These are phyloP conservation scores for Salvator merianae DNA, from an alignment of 2,113 vertebrate genomes.

Conservation along the genomic window DNA sequence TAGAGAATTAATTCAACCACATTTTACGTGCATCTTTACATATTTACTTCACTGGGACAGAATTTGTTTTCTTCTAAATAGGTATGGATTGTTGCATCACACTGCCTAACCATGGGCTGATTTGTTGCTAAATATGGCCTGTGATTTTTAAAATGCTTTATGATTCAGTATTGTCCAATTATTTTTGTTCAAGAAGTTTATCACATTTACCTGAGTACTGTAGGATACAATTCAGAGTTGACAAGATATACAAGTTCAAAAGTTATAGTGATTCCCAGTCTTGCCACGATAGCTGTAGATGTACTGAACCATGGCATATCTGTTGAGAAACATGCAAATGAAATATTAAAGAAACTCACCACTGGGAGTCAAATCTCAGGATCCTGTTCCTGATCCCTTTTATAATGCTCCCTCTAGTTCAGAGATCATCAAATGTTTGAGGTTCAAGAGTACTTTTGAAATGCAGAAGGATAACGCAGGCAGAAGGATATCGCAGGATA, in stretches of 20 bases:
- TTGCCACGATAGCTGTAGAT: constrained; percentile 82
- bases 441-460: too few relatives aligned
- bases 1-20: not conserved
- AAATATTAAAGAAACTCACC: not conserved
- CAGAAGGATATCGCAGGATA: too few relatives aligned
- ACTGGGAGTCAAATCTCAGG: not conserved
- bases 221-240: constrained; percentile 92
- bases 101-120: not conserved
- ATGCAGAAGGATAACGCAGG: too few relatives aligned
- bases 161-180: not conserved
- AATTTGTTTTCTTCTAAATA: not conserved
- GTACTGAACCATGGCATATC: constrained; percentile 88
- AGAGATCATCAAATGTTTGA: too few relatives aligned
- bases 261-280: constrained; percentile 90
- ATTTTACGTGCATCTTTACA: not conserved
- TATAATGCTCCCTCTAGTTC: not conserved
- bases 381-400: not conserved
- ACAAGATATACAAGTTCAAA: constrained; percentile 94
- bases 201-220: constrained; percentile 81
- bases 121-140: not conserved
- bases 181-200: not conserved
- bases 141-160: not conserved
- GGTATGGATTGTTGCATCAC: not conserved
- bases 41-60: too few relatives aligned
- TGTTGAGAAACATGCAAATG: constrained; percentile 62